Conservation (phyloP, 1,140 invertebrate species). For the Luehdorfia chinensis region DNA sequence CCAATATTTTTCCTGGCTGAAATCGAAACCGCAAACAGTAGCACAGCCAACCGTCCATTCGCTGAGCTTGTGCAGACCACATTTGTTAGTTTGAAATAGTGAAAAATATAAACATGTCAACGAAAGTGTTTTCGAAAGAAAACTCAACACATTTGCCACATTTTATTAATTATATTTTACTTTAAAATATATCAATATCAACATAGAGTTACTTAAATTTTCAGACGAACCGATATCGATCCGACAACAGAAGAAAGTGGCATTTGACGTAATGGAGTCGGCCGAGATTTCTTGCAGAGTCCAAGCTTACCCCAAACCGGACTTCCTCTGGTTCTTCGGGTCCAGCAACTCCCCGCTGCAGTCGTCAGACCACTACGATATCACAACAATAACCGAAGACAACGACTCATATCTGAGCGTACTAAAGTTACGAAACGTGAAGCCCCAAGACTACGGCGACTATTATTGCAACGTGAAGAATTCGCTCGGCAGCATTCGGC, state of each 20-base stretch:
- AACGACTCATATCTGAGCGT: constrained; percentile 92
- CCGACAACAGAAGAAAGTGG: constrained; percentile 92
- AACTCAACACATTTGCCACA: background rate
- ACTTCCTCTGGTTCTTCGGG: constrained; percentile 93
- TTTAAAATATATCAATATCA: too few relatives aligned
- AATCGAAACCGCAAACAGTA: too few relatives aligned
- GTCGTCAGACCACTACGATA: constrained; percentile 91
- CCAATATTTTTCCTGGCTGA: too few relatives aligned
- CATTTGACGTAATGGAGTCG: constrained; percentile 89
- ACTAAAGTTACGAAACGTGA: constrained; percentile 86
- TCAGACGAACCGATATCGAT: constrained; percentile 90
- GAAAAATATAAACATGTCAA: too few relatives aligned
- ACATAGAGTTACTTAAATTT: too few relatives aligned
- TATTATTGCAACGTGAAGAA: constrained; percentile 93
- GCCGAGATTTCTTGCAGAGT: constrained; percentile 92
- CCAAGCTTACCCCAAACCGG: constrained; percentile 93
- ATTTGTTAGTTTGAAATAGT: too few relatives aligned
- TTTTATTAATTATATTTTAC: constrained; percentile 2
- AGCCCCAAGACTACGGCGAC: constrained; percentile 90
- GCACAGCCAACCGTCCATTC: too few relatives aligned
- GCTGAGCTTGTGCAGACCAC: too few relatives aligned
- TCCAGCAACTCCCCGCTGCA: constrained; percentile 84
- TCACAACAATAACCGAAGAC: constrained; percentile 86
- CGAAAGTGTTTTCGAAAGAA: too few relatives aligned
- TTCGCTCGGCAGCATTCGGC: constrained; percentile 84